These are phyloP conservation scores for Helicoverpa zea DNA, from an alignment of 1,140 invertebrate species.

Conservation along the genomic window DNA sequence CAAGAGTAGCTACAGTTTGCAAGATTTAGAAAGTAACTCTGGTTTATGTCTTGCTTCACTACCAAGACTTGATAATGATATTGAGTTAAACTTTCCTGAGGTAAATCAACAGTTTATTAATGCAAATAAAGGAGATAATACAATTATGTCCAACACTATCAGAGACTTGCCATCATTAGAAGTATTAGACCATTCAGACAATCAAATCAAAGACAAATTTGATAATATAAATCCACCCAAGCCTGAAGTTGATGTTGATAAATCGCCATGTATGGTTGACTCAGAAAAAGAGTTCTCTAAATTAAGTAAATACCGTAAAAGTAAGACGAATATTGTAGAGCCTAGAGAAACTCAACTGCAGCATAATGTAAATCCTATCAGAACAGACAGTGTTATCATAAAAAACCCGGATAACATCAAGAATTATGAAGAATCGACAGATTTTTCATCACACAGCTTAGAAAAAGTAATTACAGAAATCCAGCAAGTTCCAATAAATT, in stretches of 20 bases:
- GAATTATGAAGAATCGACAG: constrained; percentile 54
- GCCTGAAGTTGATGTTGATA: constrained; percentile 4
- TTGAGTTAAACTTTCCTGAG: constrained; percentile 83
- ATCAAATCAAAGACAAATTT: constrained; percentile 47
- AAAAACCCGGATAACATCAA: constrained; percentile 81
- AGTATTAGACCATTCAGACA: constrained; percentile 50
- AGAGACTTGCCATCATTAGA: constrained; percentile 60
- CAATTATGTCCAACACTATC: constrained; percentile 46
- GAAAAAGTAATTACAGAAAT: constrained; percentile 25
- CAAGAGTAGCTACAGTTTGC: constrained; percentile 72
- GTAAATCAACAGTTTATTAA: constrained; percentile 84
- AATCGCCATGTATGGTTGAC: constrained; percentile 54
- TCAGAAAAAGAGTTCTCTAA: constrained; percentile 73
- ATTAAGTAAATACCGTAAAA: constrained; percentile 82
- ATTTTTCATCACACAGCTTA: constrained; percentile 21
- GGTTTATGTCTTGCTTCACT: constrained; percentile 80
- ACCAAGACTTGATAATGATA: constrained; percentile 81
- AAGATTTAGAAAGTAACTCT: constrained; percentile 79
- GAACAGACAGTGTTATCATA: constrained; percentile 82
- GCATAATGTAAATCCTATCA: constrained; percentile 53
- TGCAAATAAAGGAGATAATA: constrained; percentile 76
- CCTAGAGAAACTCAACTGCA: constrained; percentile 54
- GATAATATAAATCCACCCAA: constrained; percentile 35
- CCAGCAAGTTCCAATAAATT: constrained; percentile 44
- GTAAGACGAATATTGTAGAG: constrained; percentile 61